phyloP scores from a whole-genome alignment of 2,888 invertebrate genomes.

The Orchesellides sinensis region DNA sequence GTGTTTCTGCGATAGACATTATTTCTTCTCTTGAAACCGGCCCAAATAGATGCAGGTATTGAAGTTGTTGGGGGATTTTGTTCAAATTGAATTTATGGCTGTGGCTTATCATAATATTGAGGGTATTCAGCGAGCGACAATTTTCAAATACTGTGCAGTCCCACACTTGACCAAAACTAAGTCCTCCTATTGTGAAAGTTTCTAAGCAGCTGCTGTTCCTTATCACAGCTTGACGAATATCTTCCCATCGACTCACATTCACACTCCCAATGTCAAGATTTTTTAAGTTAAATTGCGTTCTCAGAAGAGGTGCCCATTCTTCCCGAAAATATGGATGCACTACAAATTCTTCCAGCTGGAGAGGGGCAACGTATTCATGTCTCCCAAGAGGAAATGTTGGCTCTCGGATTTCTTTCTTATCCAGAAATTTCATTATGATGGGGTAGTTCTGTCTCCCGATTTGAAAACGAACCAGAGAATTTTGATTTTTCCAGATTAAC shows the following conservation, averaged over 20 bases:
- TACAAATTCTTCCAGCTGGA: slow-evolving; percentile 63
- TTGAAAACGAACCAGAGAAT: slow-evolving; percentile 43
- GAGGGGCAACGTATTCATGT: slow-evolving; percentile 23
- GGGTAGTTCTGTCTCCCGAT: slow-evolving; percentile 59
- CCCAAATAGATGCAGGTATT: slow-evolving; percentile 53
- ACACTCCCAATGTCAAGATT: slow-evolving; percentile 64
- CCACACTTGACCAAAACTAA: slow-evolving; percentile 69
- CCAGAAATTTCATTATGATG: slow-evolving; percentile 55
- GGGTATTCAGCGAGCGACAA: slow-evolving; percentile 40
- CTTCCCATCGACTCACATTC: slow-evolving; percentile 66
- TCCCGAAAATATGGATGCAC: slow-evolving; percentile 69
- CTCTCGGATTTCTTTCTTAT: slow-evolving; percentile 1
- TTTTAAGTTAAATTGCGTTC: slow-evolving; percentile 45
- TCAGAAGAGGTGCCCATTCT: slow-evolving; percentile 68
- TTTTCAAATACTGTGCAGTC: slow-evolving; percentile 64
- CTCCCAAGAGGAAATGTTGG: slow-evolving; percentile 13
- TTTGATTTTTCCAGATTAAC: slow-evolving; percentile 50
- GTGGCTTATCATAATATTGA: slow-evolving; percentile 64
- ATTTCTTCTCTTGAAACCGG: slow-evolving; percentile 57
- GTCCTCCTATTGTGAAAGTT: slow-evolving; percentile 62
- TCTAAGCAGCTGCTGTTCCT: slow-evolving; percentile 41
- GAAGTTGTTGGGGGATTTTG: slow-evolving; percentile 52
- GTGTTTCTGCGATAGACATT: slow-evolving; percentile 48
- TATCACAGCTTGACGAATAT: slow-evolving; percentile 53
- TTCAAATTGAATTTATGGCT: slow-evolving; percentile 62